Evolutionary conservation across 2,888 invertebrate genomes (phyloP), one percentile per base, ranked within the genome.

Genomic region (Drosophila diplacantha): DNA sequence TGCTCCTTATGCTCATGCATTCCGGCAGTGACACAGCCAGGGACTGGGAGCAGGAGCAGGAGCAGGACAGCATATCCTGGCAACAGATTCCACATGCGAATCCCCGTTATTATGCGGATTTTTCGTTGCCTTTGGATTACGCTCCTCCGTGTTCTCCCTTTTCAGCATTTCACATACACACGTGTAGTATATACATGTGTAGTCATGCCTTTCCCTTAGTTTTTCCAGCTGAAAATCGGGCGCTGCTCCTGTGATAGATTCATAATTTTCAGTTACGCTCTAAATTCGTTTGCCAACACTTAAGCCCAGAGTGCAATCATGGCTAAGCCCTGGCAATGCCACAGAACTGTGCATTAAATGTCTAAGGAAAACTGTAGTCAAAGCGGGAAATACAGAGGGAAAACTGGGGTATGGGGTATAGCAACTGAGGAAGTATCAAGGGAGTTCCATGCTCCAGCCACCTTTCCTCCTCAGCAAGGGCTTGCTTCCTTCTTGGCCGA

Each of bases 51-150:
- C 12, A 24, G 31, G 11, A 18, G 26, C 3, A 4, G 26, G 26
- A 29, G 24, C 3, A 29, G 35, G 6, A 22, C 3, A 52, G 29
- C 32, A 46, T 60, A 59, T 59, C 58, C 58, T 59, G 41, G 61
- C 63, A 61, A 60, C 58, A 59, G 58, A 44, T 59, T 59, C 58
- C 37, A 37, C 60, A 60, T 59, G 58, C 60, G 58, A 60, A 59
- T 59, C 44, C 31, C 35, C 24, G 44, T 60, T 60, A 60, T 59
- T 59, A 59, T 59, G 58, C 60, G 60, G 60, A 44, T 44, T 60
- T 59, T 59, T 60, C 60, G 58, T 59, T 59, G 58, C 58, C 58
- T 59, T 59, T 44, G 58, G 58, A 59, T 59, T 59, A 41, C 58
- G 58, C 44, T 59, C 31, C 43, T 29, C 58, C 43, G 43, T 41